Evolutionary conservation across 2,888 invertebrate genomes (phyloP).

Genomic region (Ectemnius cavifrons): DNA sequence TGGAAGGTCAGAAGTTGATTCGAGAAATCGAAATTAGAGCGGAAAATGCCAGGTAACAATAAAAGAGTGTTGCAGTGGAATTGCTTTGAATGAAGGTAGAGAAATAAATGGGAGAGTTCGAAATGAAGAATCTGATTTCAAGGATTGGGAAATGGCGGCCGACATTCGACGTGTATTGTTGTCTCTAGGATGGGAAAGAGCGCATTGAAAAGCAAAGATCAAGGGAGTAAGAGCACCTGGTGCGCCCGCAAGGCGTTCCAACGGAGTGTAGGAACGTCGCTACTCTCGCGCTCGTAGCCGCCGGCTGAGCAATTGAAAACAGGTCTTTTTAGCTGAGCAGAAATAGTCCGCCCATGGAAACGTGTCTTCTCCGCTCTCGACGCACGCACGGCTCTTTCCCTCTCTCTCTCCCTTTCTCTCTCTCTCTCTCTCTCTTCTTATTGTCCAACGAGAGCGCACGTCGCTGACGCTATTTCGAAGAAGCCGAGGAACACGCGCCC

Average conservation of each 20-base stretch:
- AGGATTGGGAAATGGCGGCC: background rate
- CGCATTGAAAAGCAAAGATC: slow-evolving; percentile 52
- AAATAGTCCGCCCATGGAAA: slow-evolving; percentile 51
- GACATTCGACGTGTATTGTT: background rate
- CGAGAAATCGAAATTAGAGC: no score
- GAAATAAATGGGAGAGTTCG: no score
- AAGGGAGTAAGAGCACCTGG: slow-evolving; percentile 59
- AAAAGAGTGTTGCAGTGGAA: no score
- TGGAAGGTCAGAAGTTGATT: no score
- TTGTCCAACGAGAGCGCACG: slow-evolving; percentile 8
- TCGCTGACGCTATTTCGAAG: slow-evolving; percentile 21
- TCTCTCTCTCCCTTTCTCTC: no score
- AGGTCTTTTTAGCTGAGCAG: slow-evolving; percentile 50
- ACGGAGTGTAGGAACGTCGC: background rate
- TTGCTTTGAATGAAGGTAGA: no score
- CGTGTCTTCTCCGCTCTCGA: background rate
- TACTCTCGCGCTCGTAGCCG: slow-evolving; percentile 7
- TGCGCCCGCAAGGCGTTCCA: slow-evolving; percentile 58
- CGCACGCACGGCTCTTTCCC: no score
- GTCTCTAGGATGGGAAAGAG: background rate
- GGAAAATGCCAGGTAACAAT: no score
- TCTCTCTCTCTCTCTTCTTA: slow-evolving; percentile 11
- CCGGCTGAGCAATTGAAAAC: slow-evolving; percentile 14
- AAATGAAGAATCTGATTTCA: no score
- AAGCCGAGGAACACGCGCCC: background rate